Evolutionary conservation across 2,797 vertebrate genomes (phyloP), one percentile per base, ranked within the genome.

Genomic region (Odontamblyopus rebecca): DNA sequence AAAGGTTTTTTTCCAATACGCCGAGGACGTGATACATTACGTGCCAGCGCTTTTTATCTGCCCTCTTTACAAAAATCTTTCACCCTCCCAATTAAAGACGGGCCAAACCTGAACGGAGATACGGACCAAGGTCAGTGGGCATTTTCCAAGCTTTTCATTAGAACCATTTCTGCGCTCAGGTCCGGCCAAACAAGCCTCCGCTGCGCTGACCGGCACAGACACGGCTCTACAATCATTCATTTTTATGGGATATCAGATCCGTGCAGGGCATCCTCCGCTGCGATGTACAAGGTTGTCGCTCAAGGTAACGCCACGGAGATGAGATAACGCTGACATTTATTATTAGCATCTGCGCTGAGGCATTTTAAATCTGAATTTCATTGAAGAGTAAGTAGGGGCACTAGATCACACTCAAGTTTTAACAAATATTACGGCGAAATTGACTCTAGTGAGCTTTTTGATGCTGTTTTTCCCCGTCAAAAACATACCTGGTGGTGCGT

Each of bases 21-120:
- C 72, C 54, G 53, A 71, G 85, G 72, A 67, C n/a, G 70, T 82
- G 68, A 79, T 80, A 38, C 70, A 79, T 71, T 53, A 78, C 35
- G 66, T 75, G 79, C 84, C 74, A 79, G 69, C 64, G 61, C 71
- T 51, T 76, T 86, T 82, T 60, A 74, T 70, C 11, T 61, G 32
- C 15, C 38, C 60, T 66, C 71, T 75, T 78, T 41, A 79, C 74
- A 51, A 32, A 80, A 75, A 71, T 69, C 68, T 76, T 68, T 63
- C 65, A 71, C 65, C 44, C 64, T 32, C 12, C 68, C 84, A 85
- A 79, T 89, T 83, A 86, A 81, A 61, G 76, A 77, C 9, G 78
- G 60, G 81, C 71, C 60, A 71, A 85, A 87, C 87, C 81, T 67
- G 64, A 72, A 88, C 80, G 70, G 76, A 86, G 87, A 91, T 90